Base-by-base conservation (phyloP, 1,140 invertebrate species). In the Zaprionus lachaisei region DNA sequence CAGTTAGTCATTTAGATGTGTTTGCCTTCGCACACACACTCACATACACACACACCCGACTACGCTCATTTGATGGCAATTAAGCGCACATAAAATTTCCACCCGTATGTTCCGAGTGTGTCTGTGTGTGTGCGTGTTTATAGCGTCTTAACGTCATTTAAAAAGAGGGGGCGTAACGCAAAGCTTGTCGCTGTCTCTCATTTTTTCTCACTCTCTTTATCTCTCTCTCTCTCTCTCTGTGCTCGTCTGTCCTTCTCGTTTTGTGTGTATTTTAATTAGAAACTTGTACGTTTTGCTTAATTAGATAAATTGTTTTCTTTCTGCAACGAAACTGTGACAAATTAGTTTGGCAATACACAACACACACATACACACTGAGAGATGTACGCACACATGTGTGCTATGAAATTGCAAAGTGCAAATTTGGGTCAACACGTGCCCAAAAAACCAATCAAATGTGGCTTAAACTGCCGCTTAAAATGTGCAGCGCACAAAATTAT, bases 271-370 rank as follows among this genome's bases (percentile, higher is more conserved):
- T 89, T 87, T 89, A 89, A 89, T 87, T 89, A 89, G 80, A 87
- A 89, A 87, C 84, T 87, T 87, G 84, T 87, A 83, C 78, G 74
- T 89, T 89, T 89, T 81, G 84, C 84, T 77, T 87, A 89, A 87
- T 87, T 87, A 89, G 84, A 89, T 80, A 87, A 87, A 87, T 89
- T 87, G 84, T 89, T 87, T 87, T 81, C 84, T 81, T 87, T 89
- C 72, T 60, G 60, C 26, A 34, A 60, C 66, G 63, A 72, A 80
- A 86, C 76, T 69, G 83, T 67, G 57, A 67, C 77, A 87, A 87
- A 87, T 87, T 87, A 87, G 83, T 87, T 87, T 73, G 65, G 31
- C 44, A 67, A 58, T 44, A 56, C 38, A 58, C 37, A 14, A 34
- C 31, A 26, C 4, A 26, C 26, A 28, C 6, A 62, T 44, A 56